A percentile compares a stretch with the other conserved stretches of the same genome.
phyloP scores from a whole-genome alignment of 2,797 vertebrate genomes.

The Periophthalmus magnuspinnatus region DNA sequence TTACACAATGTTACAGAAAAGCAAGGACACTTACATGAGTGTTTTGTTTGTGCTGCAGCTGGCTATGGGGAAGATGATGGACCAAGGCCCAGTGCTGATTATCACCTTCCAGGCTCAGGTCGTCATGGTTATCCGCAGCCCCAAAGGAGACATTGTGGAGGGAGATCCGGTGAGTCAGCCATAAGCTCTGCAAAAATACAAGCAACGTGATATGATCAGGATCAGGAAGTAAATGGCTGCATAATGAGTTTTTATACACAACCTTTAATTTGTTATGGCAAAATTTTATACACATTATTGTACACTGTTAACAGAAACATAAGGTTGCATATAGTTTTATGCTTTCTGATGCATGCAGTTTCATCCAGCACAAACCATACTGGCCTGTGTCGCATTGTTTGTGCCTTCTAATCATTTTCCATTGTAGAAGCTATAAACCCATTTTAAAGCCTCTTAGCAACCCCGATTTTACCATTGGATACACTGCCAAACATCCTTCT shows the following conservation, averaged over 20 bases:
- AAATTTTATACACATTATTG: background rate
- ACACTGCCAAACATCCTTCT: background rate
- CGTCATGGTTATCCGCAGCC: slow-evolving; percentile 88
- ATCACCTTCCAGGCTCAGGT: slow-evolving; percentile 95
- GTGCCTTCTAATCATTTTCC: background rate
- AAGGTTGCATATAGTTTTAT: background rate
- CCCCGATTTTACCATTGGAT: too few relatives aligned
- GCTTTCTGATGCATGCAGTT: background rate
- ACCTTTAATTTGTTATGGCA: background rate
- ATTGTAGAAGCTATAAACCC: background rate
- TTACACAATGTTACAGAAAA: background rate
- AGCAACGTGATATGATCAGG: slow-evolving; percentile 20
- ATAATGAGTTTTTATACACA: background rate
- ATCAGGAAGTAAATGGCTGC: slow-evolving; percentile 16
- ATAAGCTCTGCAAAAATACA: slow-evolving; percentile 8
- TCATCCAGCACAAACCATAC: background rate
- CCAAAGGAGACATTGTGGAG: slow-evolving; percentile 88
- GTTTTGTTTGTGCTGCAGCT: slow-evolving; percentile 70
- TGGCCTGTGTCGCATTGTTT: background rate
- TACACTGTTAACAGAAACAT: too few relatives aligned
- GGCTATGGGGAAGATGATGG: slow-evolving; percentile 96
- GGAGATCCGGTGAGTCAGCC: slow-evolving; percentile 85
- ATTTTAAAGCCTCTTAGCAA: background rate
- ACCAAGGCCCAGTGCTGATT: slow-evolving; percentile 91
- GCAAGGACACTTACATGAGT: background rate